Base-by-base conservation (phyloP, 2,113 vertebrate genomes). In the Brachirus orientalis region DNA sequence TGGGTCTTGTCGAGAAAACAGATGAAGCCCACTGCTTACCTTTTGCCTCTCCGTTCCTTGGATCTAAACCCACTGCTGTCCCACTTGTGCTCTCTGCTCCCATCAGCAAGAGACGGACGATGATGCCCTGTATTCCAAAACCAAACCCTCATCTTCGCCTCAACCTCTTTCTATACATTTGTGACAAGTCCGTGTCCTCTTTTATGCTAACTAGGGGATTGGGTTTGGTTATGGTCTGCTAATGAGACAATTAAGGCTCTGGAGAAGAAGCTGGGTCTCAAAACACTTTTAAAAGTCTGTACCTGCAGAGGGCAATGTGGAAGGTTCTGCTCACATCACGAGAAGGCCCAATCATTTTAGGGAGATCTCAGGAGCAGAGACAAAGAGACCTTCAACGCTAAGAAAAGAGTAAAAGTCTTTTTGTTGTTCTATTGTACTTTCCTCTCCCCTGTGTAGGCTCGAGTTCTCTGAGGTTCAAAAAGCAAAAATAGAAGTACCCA, bases 1-100 rank as follows among this genome's bases (percentile, higher is more conserved):
- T 11, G 86, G 88, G 55, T 88, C 90, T 69, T 90, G 88, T 75
- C 84, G 91, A 47, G 87, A 92, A 86, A 93, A 92, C 71, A 94
- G 93, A 93, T 94, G 93, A 94, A 92, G 88, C 62, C 71, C 70
- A 7, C 63, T 74, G 57, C 59, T 74, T 18, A 14, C 60, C 66
- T 47, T 55, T 53, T 66, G 76, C 78, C 52, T 77, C 63, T 80
- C 82, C 72, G 80, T 86, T 85, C 72, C 84, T 90, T 86, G 86
- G 84, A 85, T 88, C 80, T 82, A 72, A 86, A 84, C 86, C 77
- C 83, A 80, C 81, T 69, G 82, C 83, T 76, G 75, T 80, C 73
- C 86, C 86, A 84, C 88, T 86, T 77, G 66, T 58, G 85, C 81
- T 89, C 85, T 81, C 86, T 84, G 68, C 77, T 77, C 75, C 53